phyloP scores from a whole-genome alignment of 2,113 vertebrate genomes.

The Alces alces region DNA sequence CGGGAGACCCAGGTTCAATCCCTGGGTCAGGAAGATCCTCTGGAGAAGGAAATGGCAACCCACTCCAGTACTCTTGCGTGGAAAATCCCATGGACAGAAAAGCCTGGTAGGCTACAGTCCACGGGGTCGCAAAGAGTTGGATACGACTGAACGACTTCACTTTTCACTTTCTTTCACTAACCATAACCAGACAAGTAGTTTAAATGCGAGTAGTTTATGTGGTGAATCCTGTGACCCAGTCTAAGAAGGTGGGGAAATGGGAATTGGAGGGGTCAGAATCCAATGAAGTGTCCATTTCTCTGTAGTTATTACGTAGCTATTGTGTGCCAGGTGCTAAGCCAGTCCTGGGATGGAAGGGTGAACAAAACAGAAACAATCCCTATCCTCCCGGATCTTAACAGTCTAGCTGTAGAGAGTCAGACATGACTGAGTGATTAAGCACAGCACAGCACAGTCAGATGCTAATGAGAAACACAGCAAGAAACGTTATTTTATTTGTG shows the following conservation, averaged over 20 bases:
- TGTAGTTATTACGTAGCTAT: background rate
- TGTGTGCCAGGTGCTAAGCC: background rate
- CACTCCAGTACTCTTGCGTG: too few relatives aligned
- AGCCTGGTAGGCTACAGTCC: too few relatives aligned
- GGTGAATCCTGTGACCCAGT: background rate
- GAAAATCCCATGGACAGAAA: too few relatives aligned
- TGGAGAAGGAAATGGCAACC: too few relatives aligned
- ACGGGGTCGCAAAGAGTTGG: too few relatives aligned
- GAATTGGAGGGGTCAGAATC: background rate
- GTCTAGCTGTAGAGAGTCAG: background rate
- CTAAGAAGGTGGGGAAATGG: background rate
- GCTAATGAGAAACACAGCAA: background rate
- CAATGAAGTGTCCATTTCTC: background rate
- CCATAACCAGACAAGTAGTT: background rate
- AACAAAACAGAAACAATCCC: background rate
- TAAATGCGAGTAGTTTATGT: background rate
- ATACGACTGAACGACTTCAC: too few relatives aligned
- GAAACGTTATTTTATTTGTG: background rate
- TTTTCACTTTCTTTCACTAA: background rate
- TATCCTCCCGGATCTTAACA: background rate
- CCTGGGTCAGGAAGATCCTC: too few relatives aligned
- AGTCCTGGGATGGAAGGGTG: background rate
- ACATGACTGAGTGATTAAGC: rapidly evolving
- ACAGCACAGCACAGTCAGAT: background rate
- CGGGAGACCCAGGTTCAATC: too few relatives aligned